Conservation (phyloP, 2,888 invertebrate genomes). For the Carterocephalus palaemon region DNA sequence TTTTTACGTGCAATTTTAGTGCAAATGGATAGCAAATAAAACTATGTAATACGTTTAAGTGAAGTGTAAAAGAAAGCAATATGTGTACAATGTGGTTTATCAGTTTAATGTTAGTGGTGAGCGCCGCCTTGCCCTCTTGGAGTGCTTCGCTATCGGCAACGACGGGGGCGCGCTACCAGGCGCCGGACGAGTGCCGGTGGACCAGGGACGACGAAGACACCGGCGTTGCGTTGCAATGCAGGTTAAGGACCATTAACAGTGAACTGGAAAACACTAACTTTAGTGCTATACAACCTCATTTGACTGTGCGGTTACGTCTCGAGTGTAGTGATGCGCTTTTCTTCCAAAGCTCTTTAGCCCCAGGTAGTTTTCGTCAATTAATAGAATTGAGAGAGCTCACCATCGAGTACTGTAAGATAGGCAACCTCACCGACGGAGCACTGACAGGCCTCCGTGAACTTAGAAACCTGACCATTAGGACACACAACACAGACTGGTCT, state of each 20-base stretch:
- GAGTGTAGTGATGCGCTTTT: slow-evolving; percentile 90
- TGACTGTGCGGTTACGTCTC: slow-evolving; percentile 85
- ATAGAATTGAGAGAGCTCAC: slow-evolving; percentile 87
- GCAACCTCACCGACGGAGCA: slow-evolving; percentile 89
- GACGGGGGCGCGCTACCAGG: slow-evolving; percentile 83
- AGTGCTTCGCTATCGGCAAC: slow-evolving; percentile 72
- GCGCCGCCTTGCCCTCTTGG: slow-evolving; percentile 60
- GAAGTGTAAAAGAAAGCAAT: slow-evolving; percentile 55
- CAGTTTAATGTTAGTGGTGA: slow-evolving; percentile 64
- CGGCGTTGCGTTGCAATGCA: slow-evolving; percentile 85
- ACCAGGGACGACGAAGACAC: slow-evolving; percentile 83
- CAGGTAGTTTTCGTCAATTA: slow-evolving; percentile 87
- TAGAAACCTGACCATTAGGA: slow-evolving; percentile 87
- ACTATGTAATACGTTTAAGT: slow-evolving; percentile 67
- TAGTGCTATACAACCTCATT: slow-evolving; percentile 89
- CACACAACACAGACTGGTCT: slow-evolving; percentile 91
- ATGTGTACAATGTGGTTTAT: slow-evolving; percentile 67
- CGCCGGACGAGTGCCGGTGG: slow-evolving; percentile 90
- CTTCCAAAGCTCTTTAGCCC: slow-evolving; percentile 87
- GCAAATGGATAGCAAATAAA: slow-evolving; percentile 58
- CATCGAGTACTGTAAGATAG: slow-evolving; percentile 90
- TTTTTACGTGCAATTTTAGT: slow-evolving; percentile 63
- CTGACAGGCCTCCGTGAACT: slow-evolving; percentile 88
- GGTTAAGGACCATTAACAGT: slow-evolving; percentile 87
- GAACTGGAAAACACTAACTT: slow-evolving; percentile 90